Percentiles rank a stretch among this genome's conserved stretches.
Conservation (phyloP, 2,888 invertebrate species). For the Apodemia duryi region DNA sequence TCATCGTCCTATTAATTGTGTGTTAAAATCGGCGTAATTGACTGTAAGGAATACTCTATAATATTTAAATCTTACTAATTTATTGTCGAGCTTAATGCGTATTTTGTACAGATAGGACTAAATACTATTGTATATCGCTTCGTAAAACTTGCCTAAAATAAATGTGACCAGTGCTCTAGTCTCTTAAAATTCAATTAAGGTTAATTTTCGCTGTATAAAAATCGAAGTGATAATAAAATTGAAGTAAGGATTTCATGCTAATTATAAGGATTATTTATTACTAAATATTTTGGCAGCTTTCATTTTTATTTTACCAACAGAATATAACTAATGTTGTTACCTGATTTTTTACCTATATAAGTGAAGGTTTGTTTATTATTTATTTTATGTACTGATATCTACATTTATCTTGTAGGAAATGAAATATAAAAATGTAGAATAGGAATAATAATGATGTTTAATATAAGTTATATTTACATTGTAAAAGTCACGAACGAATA, state of each 20-base stretch:
- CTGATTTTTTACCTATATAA: slow-evolving; percentile 5
- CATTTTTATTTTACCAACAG: slow-evolving; percentile 5
- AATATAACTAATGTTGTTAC: slow-evolving; percentile 8
- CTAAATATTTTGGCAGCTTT: slow-evolving; percentile 5
- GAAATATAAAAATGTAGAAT: neutral
- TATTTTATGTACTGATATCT: slow-evolving; percentile 1
- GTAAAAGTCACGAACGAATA: slow-evolving; percentile 12
- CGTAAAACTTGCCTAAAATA: slow-evolving; percentile 56
- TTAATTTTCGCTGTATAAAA: slow-evolving; percentile 17
- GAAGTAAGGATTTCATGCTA: slow-evolving; percentile 11
- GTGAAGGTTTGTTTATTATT: slow-evolving; percentile 1
- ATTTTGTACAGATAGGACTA: slow-evolving; percentile 31
- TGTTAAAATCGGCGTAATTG: slow-evolving; percentile 43
- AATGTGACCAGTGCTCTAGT: slow-evolving; percentile 74
- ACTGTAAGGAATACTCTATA: slow-evolving; percentile 61
- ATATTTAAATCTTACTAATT: slow-evolving; percentile 52
- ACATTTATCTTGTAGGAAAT: slow-evolving; percentile 5
- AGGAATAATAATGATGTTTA: neutral
- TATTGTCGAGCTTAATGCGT: slow-evolving; percentile 49
- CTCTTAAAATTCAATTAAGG: slow-evolving; percentile 37
- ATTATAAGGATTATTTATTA: slow-evolving; percentile 12
- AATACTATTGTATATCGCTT: slow-evolving; percentile 31
- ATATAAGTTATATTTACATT: slow-evolving; percentile 3
- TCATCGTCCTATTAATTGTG: slow-evolving; percentile 36
- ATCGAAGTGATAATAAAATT: slow-evolving; percentile 12